Evolutionary conservation across 1,140 invertebrate genomes (phyloP), one percentile per base, ranked within the genome.

Genomic region (Adoxophyes honmai): DNA sequence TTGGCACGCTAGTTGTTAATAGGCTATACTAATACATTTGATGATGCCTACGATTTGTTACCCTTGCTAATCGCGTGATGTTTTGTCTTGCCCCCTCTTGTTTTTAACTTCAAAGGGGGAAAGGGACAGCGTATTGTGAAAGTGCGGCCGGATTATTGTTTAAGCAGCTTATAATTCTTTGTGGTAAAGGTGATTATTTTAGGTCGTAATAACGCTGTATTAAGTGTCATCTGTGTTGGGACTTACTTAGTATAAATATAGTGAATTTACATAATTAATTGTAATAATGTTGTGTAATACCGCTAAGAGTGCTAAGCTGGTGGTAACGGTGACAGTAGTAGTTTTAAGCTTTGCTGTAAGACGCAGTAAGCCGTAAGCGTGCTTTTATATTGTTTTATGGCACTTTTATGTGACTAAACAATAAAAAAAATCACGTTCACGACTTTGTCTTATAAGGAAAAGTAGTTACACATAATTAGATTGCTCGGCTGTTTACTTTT

Each of bases 1-100:
- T 48, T 7, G 42, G 67, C 59, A 66, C 21, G 21, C 21, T 28
- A 28, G 21, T 73, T 74, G 78, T 84, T 84, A 86, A 87, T 84
- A 68, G 73, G 72, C 82, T 82, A 78, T 69, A 62, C 71, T 85
- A 85, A 85, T 85, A 87, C 79, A 62, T 54, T 81, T 84, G 80
- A 86, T 81, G 79, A 76, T 78, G 66, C 67, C 75, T 72, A 65
- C 68, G 68, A 77, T 77, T 73, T 74, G 44, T 57, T 70, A 73
- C 78, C 64, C 75, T 77, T 73, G 74, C 70, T 78, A 71, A 68
- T 86, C 13, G 34, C 14, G 11, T 34, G 61, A 37, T 60, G 65
- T 71, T 71, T 75, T 75, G 65, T 77, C 66, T 75, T 18, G 42
- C 42, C 21, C 28, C 28, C 42, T 48, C 42, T 48, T 48, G 21